These are phyloP conservation scores for Bemisia tabaci DNA, from an alignment of 1,140 invertebrate species.

Conservation along the genomic window DNA sequence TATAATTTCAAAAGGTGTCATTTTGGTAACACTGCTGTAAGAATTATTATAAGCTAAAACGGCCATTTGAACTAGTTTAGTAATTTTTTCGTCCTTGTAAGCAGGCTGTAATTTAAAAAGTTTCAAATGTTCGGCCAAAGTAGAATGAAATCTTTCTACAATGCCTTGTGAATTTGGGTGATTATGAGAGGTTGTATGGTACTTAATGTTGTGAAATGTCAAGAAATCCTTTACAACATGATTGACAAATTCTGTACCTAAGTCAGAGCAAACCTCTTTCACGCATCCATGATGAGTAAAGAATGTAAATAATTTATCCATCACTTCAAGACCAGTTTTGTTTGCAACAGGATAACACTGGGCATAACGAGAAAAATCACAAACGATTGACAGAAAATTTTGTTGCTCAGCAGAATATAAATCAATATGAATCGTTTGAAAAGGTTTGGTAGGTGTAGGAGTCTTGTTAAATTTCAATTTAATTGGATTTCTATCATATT, in stretches of 20 bases:
- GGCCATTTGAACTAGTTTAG: neutral
- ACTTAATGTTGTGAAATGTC: conserved; percentile 22
- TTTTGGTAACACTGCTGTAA: neutral
- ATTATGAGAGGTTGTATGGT: conserved; percentile 26
- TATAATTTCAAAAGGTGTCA: neutral
- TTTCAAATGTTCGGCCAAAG: conserved; percentile 29
- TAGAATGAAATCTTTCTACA: conserved; percentile 30
- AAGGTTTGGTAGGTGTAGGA: conserved; percentile 1
- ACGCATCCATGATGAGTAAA: conserved; percentile 26
- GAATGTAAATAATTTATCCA: conserved; percentile 13
- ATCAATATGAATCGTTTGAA: conserved; percentile 1
- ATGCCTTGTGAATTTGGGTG: conserved; percentile 11
- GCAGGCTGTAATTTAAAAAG: conserved; percentile 22
- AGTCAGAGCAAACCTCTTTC: conserved; percentile 25
- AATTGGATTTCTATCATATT: conserved; percentile 9
- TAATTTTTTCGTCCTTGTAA: neutral
- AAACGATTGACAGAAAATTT: neutral
- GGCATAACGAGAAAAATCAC: neutral
- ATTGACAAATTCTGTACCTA: conserved; percentile 26
- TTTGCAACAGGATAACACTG: neutral
- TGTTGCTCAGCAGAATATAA: neutral
- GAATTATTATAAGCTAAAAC: neutral
- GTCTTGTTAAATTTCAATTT: conserved; percentile 18
- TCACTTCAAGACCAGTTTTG: neutral
- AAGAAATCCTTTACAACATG: neutral